These are phyloP conservation scores for Vulpes lagopus DNA, from an alignment of 2,113 vertebrate genomes.

Conservation along the genomic window DNA sequence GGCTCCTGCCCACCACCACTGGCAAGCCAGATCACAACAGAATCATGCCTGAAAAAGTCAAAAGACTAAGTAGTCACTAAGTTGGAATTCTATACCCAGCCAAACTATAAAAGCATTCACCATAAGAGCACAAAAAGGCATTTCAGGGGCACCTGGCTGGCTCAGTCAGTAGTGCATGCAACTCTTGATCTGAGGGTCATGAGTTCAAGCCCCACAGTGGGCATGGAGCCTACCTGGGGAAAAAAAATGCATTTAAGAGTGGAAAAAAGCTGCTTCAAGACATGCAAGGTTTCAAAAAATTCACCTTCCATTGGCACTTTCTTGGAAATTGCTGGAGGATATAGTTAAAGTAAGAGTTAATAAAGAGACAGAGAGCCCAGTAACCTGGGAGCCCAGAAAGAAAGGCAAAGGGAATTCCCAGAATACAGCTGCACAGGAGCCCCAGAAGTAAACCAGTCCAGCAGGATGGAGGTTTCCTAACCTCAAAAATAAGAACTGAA, in stretches of 20 bases:
- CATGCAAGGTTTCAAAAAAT: neutral
- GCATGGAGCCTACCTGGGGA: neutral
- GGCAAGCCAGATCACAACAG: neutral
- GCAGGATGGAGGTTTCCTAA: neutral
- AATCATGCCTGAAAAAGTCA: neutral
- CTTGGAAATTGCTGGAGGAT: neutral
- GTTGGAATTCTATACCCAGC: slow-evolving; percentile 12
- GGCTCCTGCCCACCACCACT: neutral
- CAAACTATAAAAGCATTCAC: slow-evolving; percentile 39
- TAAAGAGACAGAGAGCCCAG: neutral
- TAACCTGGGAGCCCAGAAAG: neutral
- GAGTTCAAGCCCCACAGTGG: neutral
- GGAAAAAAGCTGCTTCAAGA: neutral
- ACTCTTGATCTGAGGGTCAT: neutral
- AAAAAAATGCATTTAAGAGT: neutral
- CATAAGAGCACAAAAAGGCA: neutral
- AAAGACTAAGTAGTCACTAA: neutral
- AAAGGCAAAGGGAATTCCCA: neutral
- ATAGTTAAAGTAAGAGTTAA: neutral
- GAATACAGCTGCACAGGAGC: neutral
- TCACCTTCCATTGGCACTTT: neutral
- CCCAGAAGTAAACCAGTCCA: slow-evolving; percentile 1
- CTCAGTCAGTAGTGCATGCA: neutral
- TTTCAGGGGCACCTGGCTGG: neutral
- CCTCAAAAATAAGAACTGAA: slow-evolving; percentile 35